A percentile compares a stretch with the other conserved stretches of the same genome.
phyloP scores from a whole-genome alignment of 2,113 vertebrate genomes.

The Oryzias curvinotus region DNA sequence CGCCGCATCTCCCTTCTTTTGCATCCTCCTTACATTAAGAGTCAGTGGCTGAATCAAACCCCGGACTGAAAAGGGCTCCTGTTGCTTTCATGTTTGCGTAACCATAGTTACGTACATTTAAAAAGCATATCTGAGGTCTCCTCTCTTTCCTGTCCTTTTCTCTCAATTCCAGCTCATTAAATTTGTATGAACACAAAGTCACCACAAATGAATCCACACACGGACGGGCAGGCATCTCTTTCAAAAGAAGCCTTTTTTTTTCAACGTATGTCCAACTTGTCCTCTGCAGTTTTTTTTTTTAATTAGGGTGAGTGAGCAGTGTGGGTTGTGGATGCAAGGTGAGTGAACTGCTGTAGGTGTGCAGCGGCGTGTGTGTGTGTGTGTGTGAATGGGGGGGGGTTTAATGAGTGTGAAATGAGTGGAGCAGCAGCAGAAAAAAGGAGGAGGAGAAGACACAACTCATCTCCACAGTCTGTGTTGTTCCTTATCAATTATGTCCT shows the following conservation, averaged over 20 bases:
- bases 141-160: constrained; percentile 52
- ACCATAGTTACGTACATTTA: constrained; percentile 77
- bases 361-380: neutral
- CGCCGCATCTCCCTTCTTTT: no score
- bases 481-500: constrained; percentile 78
- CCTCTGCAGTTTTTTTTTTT: constrained; percentile 49
- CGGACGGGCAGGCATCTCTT: constrained; percentile 37
- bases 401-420: constrained; percentile 58
- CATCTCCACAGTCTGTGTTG: constrained; percentile 71
- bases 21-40: constrained; percentile 51
- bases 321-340: constrained; percentile 28
- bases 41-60: constrained; percentile 65
- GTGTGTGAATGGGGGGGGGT: constrained; percentile 9
- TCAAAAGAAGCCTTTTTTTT: constrained; percentile 51
- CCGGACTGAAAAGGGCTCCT: constrained; percentile 61
- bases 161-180: constrained; percentile 75
- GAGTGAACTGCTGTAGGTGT: neutral
- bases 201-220: constrained; percentile 45
- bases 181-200: constrained; percentile 68
- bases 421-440: constrained; percentile 36
- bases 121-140: constrained; percentile 71
- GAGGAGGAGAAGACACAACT: constrained; percentile 34
- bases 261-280: constrained; percentile 30
- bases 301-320: constrained; percentile 47
- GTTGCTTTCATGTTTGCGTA: constrained; percentile 78